A percentile compares a stretch with the other conserved stretches of the same genome.
Conservation (phyloP, 1,140 invertebrate species). For the Frieseomelitta varia region DNA sequence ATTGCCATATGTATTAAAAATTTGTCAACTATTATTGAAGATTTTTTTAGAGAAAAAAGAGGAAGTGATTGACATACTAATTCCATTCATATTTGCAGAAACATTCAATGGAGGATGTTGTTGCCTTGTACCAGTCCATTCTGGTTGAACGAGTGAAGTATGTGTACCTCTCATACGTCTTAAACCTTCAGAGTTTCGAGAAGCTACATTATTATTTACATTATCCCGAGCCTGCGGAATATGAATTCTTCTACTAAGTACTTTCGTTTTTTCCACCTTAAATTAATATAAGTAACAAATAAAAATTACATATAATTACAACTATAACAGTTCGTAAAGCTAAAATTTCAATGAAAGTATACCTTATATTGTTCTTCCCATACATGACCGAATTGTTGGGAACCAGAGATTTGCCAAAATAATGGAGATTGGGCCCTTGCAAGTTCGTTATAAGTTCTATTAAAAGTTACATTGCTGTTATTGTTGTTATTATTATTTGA, state of each 20-base stretch:
- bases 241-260: slow-evolving; percentile 68
- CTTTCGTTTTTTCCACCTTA: slow-evolving; percentile 69
- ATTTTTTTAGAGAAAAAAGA: not conserved
- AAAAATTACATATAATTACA: not conserved
- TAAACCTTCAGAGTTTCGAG: slow-evolving; percentile 70
- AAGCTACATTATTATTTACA: slow-evolving; percentile 41
- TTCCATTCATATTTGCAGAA: slow-evolving; percentile 69
- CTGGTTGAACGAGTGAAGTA: slow-evolving; percentile 67
- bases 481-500: slow-evolving; percentile 51
- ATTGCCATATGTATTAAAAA: slow-evolving; percentile 34
- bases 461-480: slow-evolving; percentile 70
- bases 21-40: not conserved
- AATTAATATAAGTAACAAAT: not conserved
- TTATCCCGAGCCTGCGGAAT: slow-evolving; percentile 72
- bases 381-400: slow-evolving; percentile 68
- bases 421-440: slow-evolving; percentile 73
- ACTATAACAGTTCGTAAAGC: not conserved
- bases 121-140: slow-evolving; percentile 66
- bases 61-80: slow-evolving; percentile 46
- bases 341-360: slow-evolving; percentile 28
- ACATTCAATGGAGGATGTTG: slow-evolving; percentile 58
- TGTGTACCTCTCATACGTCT: slow-evolving; percentile 72
- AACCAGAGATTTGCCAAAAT: slow-evolving; percentile 71
- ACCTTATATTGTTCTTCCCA: slow-evolving; percentile 74
- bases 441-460: slow-evolving; percentile 74